phyloP scores from a whole-genome alignment of 2,113 vertebrate genomes.

The Boulengeromyrus knoepffleri region DNA sequence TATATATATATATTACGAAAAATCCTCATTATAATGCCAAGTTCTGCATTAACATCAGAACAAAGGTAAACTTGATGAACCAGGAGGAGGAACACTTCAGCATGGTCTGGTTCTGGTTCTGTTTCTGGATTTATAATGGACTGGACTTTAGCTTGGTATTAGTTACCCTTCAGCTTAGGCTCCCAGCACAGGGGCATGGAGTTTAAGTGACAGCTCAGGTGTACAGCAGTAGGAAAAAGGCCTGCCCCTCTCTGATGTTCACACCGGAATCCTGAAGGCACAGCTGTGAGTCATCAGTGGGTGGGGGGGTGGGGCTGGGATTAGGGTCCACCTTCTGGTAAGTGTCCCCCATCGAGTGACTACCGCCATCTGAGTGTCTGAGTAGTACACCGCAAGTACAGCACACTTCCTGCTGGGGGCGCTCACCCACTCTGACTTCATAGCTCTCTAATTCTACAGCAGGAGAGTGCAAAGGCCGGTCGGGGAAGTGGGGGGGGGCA shows the following conservation, averaged over 20 bases:
- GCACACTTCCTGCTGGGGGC: neutral
- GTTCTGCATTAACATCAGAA: neutral
- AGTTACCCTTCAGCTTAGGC: neutral
- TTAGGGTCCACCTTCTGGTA: neutral
- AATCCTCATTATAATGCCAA: neutral
- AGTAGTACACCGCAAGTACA: neutral
- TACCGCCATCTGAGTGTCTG: neutral
- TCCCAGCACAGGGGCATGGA: neutral
- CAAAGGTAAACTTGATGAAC: neutral
- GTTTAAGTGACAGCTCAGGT: neutral
- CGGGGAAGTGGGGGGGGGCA: slow-evolving; percentile 44
- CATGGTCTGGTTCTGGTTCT: neutral
- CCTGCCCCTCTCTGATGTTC: neutral
- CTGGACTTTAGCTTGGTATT: neutral
- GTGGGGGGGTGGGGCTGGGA: too few species aligned
- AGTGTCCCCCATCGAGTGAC: neutral
- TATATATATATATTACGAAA: neutral
- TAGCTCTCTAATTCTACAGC: neutral
- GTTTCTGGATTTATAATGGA: neutral
- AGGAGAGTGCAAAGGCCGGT: slow-evolving; percentile 22
- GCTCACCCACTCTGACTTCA: neutral
- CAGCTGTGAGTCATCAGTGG: neutral
- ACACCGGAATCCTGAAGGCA: neutral
- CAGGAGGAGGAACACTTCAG: neutral
- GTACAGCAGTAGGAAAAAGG: neutral